Evolutionary conservation across 2,888 invertebrate species (phyloP), one percentile per base, ranked within the genome.

Genomic region (Melikaiella ostensackeni): DNA sequence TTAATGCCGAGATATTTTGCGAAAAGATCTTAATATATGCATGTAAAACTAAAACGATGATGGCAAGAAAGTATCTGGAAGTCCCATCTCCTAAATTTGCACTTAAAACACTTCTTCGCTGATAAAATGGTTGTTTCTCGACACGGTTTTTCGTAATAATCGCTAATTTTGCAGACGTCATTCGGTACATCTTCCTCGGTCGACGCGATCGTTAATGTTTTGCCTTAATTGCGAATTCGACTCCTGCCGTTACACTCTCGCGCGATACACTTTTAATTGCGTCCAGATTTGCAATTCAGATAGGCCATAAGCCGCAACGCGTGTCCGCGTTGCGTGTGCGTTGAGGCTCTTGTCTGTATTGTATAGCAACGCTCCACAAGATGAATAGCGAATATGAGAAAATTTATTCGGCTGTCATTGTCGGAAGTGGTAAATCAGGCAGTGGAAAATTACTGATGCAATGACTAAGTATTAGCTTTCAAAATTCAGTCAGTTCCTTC

Each of bases 221-320:
- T 84, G 83, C 81, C 85, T 87, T 87, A 87, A 87, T 87, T 88
- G 87, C 85, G 81, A 83, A 88, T 85, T 85, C 86, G 78, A 82
- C 77, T 79, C 77, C 84, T 77, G 79, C 77, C 84, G 76, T 80
- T 79, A 64, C 73, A 80, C 83, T 81, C 82, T 76, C 81, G 80
- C 79, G 80, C 86, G 86, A 88, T 87, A 86, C 83, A 86, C 84
- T 88, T 88, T 88, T 87, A 88, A 87, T 87, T 87, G 88, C 86
- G 84, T 82, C 81, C 83, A 75, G 82, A 88, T 88, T 88, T 88
- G 84, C 88, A 88, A 88, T 88, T 86, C 86, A 87, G 84, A 87
- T 88, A 81, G 81, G 79, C 80, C 77, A 81, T 81, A 81, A 81
- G 81, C 77, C 76, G 61, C 78, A 66, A 78, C 78, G 77, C 79